Evolutionary conservation across 2,888 invertebrate species (phyloP).

Genomic region (Erpobdella octoculata): DNA sequence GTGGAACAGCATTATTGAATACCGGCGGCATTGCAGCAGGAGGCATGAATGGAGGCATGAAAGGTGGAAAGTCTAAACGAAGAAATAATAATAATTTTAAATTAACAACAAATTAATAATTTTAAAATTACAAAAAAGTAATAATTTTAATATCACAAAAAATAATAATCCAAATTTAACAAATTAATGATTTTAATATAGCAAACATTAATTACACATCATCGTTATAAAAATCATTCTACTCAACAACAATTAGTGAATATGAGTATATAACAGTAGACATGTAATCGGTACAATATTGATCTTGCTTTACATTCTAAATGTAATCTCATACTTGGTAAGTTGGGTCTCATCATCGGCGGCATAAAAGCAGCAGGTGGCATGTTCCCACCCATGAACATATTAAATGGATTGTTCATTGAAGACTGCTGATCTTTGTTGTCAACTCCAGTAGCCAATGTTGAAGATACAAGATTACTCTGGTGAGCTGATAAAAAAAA

Average conservation of each 20-base stretch:
- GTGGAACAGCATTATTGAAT: constrained; percentile 4
- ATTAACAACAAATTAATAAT: too few species aligned
- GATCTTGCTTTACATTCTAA: too few species aligned
- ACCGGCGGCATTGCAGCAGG: constrained; percentile 33
- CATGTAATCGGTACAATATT: too few species aligned
- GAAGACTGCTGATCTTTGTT: constrained; percentile 32
- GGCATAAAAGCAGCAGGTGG: neutral
- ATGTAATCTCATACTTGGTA: neutral
- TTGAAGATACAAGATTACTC: constrained; percentile 5
- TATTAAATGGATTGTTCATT: constrained; percentile 34
- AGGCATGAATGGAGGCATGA: constrained; percentile 40
- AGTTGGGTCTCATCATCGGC: constrained; percentile 10
- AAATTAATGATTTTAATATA: too few species aligned
- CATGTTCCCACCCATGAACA: constrained; percentile 43
- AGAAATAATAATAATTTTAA: too few species aligned
- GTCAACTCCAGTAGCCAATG: neutral
- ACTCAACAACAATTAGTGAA: too few species aligned
- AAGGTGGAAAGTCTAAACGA: constrained; percentile 2
- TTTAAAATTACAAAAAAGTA: too few species aligned
- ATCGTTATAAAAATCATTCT: too few species aligned
- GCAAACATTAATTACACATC: too few species aligned
- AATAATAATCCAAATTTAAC: too few species aligned
- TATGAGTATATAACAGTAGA: too few species aligned
- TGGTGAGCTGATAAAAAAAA: constrained; percentile 13
- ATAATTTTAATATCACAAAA: too few species aligned